Evolutionary conservation across 2,113 vertebrate species (phyloP).

Genomic region (Cynopterus brachyotis): DNA sequence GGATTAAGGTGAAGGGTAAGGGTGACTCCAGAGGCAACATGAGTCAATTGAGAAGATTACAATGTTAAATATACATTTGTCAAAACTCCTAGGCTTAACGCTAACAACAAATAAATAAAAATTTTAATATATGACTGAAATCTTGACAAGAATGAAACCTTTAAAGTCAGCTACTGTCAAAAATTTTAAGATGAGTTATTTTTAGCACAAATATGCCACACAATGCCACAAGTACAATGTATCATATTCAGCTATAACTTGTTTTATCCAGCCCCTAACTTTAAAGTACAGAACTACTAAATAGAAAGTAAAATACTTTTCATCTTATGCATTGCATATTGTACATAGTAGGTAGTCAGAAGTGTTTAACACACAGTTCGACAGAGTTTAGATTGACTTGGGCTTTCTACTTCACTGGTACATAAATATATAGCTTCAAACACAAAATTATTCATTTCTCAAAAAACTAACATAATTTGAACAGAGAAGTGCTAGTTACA

Average conservation of each 20-base stretch:
- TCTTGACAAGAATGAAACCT: not conserved
- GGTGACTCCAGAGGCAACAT: not conserved
- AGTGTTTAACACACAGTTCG: slow-evolving; percentile 13
- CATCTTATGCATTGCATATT: not conserved
- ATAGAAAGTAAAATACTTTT: slow-evolving; percentile 30
- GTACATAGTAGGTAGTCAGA: not conserved
- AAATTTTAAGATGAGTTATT: not conserved
- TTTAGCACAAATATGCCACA: slow-evolving; percentile 10
- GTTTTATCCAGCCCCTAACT: not conserved
- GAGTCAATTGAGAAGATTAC: not conserved
- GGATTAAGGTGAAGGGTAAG: not conserved
- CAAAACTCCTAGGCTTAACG: not conserved
- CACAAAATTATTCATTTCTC: slow-evolving; percentile 15
- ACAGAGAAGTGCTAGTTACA: not conserved
- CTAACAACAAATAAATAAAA: slow-evolving; percentile 24
- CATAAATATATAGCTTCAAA: not conserved
- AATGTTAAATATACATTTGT: not conserved
- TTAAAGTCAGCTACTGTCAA: not conserved
- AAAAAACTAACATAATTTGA: slow-evolving; percentile 27
- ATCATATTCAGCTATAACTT: not conserved
- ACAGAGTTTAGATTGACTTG: not conserved
- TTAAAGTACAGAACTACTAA: slow-evolving; percentile 22
- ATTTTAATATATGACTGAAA: not conserved
- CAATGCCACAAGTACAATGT: not conserved
- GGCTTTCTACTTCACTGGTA: slow-evolving; percentile 1